These are phyloP conservation scores for Dasyurus viverrinus DNA, from an alignment of 2,113 vertebrate genomes.

Conservation along the genomic window DNA sequence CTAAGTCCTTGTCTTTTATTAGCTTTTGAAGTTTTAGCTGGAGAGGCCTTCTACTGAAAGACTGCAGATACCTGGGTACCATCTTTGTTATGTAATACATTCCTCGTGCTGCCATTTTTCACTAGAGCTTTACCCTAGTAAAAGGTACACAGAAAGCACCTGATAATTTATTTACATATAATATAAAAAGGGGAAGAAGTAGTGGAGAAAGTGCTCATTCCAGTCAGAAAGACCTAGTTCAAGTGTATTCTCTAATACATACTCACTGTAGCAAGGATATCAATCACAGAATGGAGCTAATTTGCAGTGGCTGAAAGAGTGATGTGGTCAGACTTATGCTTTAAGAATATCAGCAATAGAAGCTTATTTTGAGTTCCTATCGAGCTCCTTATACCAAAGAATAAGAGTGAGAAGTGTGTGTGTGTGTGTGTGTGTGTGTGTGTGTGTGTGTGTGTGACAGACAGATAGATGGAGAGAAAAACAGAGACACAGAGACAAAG, in stretches of 20 bases:
- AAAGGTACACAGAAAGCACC: background rate
- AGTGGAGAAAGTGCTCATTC: background rate
- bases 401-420: background rate
- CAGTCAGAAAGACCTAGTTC: background rate
- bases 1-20: slow-evolving; percentile 60
- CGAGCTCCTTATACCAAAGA: background rate
- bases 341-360: background rate
- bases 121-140: background rate
- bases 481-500: background rate
- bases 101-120: background rate
- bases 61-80: too few relatives aligned
- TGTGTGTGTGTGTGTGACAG: too few relatives aligned
- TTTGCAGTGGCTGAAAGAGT: background rate
- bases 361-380: background rate
- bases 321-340: background rate
- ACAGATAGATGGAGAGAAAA: background rate
- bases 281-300: background rate
- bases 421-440: too few relatives aligned
- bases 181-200: background rate
- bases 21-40: slow-evolving; percentile 69
- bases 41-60: background rate
- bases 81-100: background rate
- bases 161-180: background rate
- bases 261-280: background rate
- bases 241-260: background rate